Evolutionary conservation across 1,140 invertebrate species (phyloP).

Genomic region (Neodiprion lecontei): DNA sequence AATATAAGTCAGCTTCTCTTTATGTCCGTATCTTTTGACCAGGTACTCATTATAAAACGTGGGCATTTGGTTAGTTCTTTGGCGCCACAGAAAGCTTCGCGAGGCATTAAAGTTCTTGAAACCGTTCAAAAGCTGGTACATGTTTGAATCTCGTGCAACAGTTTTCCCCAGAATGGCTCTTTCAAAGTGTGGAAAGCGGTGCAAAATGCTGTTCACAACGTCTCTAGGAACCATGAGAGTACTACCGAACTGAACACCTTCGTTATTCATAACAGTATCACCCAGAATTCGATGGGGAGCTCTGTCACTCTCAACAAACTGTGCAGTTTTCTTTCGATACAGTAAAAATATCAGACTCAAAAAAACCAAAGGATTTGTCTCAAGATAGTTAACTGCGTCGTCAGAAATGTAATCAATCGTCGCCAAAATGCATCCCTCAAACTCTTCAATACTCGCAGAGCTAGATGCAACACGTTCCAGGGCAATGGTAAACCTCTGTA

Average conservation of each 20-base stretch:
- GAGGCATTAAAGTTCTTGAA: conserved; percentile 65
- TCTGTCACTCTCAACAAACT: background rate
- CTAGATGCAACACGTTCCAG: conserved; percentile 44
- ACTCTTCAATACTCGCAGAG: conserved; percentile 37
- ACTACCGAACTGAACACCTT: conserved; percentile 29
- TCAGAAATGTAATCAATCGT: conserved; percentile 41
- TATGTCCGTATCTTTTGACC: conserved; percentile 66
- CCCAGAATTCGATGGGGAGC: conserved; percentile 25
- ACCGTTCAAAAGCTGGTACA: conserved; percentile 66
- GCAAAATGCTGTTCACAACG: conserved; percentile 39
- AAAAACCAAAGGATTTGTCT: conserved; percentile 52
- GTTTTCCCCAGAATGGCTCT: conserved; percentile 48
- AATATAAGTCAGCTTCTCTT: conserved; percentile 67
- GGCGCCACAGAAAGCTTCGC: conserved; percentile 65
- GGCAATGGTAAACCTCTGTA: conserved; percentile 44
- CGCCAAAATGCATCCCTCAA: conserved; percentile 46
- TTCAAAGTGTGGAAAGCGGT: conserved; percentile 40
- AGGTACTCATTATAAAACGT: conserved; percentile 65
- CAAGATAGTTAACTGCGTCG: conserved; percentile 50
- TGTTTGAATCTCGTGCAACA: conserved; percentile 58
- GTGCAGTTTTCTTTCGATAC: conserved; percentile 27
- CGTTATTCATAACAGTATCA: conserved; percentile 38
- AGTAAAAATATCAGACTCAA: conserved; percentile 52
- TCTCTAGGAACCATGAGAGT: conserved; percentile 34
- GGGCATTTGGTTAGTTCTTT: conserved; percentile 62